Conservation (phyloP, 2,888 invertebrate genomes). For the Erebia aethiops region DNA sequence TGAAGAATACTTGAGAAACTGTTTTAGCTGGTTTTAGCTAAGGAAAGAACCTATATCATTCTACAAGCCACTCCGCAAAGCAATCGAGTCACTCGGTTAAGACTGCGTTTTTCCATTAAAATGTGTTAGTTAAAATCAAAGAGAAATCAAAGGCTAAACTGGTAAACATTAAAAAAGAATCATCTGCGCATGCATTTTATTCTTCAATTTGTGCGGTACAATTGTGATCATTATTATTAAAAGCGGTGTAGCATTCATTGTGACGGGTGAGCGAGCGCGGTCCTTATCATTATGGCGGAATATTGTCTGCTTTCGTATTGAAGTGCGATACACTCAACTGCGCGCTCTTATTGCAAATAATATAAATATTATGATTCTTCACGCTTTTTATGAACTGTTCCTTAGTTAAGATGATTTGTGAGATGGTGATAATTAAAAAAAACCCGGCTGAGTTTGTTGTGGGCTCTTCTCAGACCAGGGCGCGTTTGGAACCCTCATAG, state of each 20-base stretch:
- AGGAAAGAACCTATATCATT: no score
- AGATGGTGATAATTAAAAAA: no score
- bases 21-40: no score
- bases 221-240: slow-evolving; percentile 16
- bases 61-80: no score
- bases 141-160: background rate
- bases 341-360: background rate
- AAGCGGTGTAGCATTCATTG: slow-evolving; percentile 16
- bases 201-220: slow-evolving; percentile 4
- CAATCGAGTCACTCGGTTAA: no score
- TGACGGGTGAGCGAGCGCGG: slow-evolving; percentile 9
- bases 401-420: no score
- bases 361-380: background rate
- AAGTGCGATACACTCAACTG: slow-evolving; percentile 16
- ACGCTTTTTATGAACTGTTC: background rate
- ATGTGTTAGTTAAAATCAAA: background rate
- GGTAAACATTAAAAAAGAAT: background rate
- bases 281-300: slow-evolving; percentile 1
- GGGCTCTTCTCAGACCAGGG: no score
- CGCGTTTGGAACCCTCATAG: no score
- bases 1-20: no score
- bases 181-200: background rate
- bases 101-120: no score
- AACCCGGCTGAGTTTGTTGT: no score
- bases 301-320: slow-evolving; percentile 12